Evolutionary conservation across 2,888 invertebrate genomes (phyloP), one percentile per base, ranked within the genome.

Genomic region (Ormyrus nitidulus): DNA sequence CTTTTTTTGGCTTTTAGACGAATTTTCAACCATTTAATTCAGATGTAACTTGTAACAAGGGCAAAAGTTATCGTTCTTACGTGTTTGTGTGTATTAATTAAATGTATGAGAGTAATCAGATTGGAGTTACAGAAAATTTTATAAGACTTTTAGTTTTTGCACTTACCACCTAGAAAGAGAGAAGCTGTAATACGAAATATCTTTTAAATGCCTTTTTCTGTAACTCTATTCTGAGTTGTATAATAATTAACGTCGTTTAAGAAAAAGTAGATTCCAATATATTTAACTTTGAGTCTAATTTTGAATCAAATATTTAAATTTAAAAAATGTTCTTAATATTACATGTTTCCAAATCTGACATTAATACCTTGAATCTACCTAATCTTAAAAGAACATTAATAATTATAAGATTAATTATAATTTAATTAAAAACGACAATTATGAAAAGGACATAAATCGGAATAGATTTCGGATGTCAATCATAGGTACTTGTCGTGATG

Each of bases 391-490:
- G 34, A 9, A 46, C 62, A 79, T 46, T 11, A 71, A 48, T 66
- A 11, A 59, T 58, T 34, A 19, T 75, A 65, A 71, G 70, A 69
- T 71, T 62, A 70, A 64, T 75, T 65, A 79, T 66, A 13, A 48
- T 74, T 73, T 19, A 75, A 62, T 62, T 69, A 69, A 62, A 69
- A 69, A 69, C 19, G 54, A 76, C 54, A 69, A 61, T 76, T 48
- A 76, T 76, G 76, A n/a, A 48, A 54, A 5, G 46, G 58, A 11
- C 62, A 48, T 34, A 69, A 10, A 59, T 65, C 49, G 48, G 49
- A 11, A 65, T 65, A 5, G 54, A 49, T 46, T 10, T 9, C 7
- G 69, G 69, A 49, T 48, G 64, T 70, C 56, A 56, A 58, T 70
- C 48, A 51, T 49, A 49, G 44, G 10, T n/a, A 62, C 9, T 46